Conservation (phyloP, 2,797 vertebrate genomes). For the Parambassis ranga region DNA sequence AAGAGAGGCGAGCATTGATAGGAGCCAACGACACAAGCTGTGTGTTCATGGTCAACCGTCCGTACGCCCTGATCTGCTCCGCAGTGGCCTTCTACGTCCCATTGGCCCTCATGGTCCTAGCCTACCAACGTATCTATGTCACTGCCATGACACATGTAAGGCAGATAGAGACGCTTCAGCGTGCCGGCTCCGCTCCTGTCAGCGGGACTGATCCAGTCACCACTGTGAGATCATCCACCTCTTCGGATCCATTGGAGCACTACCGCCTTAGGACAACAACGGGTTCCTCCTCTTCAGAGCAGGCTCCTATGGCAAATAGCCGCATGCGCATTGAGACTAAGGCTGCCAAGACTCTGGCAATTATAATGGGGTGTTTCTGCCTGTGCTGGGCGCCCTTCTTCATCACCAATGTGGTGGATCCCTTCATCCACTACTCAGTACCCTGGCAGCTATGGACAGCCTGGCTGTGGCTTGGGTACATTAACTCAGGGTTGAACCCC, state of each 20-base stretch:
- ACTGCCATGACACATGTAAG: conserved; percentile 83
- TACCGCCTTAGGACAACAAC: conserved; percentile 31
- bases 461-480: conserved; percentile 86
- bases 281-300: conserved; percentile 41
- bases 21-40: conserved; percentile 81
- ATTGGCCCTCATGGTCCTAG: conserved; percentile 81
- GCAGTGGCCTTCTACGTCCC: conserved; percentile 85
- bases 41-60: conserved; percentile 83
- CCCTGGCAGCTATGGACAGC: conserved; percentile 86
- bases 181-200: conserved; percentile 79
- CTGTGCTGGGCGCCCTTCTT: conserved; percentile 86
- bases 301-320: conserved; percentile 50
- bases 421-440: conserved; percentile 83
- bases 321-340: conserved; percentile 84
- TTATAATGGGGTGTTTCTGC: conserved; percentile 87
- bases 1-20: conserved; percentile 50
- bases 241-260: conserved; percentile 57
- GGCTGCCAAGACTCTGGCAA: conserved; percentile 82
- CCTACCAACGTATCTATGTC: conserved; percentile 85
- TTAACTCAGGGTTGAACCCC: conserved; percentile 85
- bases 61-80: conserved; percentile 84
- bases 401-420: conserved; percentile 84
- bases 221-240: conserved; percentile 49
- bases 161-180: conserved; percentile 81
- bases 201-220: background rate